Percentiles rank a stretch among this genome's conserved stretches.
These are phyloP conservation scores for Osmoderma eremita DNA, from an alignment of 2,888 invertebrate genomes.

Conservation along the genomic window DNA sequence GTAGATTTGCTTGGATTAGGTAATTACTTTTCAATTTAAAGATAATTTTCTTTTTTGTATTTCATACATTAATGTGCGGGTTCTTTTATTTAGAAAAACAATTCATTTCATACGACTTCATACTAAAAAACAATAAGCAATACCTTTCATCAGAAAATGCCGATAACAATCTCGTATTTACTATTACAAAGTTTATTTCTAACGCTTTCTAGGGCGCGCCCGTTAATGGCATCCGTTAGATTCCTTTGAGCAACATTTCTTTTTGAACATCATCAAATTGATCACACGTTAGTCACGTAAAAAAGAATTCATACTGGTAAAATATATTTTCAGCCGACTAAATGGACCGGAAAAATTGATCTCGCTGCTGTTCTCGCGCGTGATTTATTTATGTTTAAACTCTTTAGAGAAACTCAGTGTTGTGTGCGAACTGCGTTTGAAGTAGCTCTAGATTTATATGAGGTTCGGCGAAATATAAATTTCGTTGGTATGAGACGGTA, in stretches of 20 bases:
- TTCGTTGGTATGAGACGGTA: background rate
- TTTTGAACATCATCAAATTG: constrained; percentile 3
- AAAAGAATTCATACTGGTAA: constrained; percentile 6
- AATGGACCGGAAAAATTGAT: constrained; percentile 19
- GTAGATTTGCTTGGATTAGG: no score
- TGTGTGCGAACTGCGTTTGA: constrained; percentile 4
- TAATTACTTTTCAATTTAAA: no score
- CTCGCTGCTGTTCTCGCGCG: constrained; percentile 1
- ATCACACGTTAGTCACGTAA: background rate
- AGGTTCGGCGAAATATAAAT: constrained; percentile 16
- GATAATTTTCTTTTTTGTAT: no score
- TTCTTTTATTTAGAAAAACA: no score
- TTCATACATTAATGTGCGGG: no score
- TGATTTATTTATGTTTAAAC: constrained; percentile 32
- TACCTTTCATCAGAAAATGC: no score
- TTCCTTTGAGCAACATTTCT: constrained; percentile 1
- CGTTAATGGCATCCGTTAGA: background rate
- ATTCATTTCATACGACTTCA: no score
- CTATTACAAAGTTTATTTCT: no score
- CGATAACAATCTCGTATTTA: no score
- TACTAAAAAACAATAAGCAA: no score
- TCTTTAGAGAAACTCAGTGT: constrained; percentile 20
- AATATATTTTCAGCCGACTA: constrained; percentile 20
- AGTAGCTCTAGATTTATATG: constrained; percentile 4
- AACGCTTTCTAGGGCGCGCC: no score